Conservation (phyloP, 2,113 vertebrate species). For the Microtus montanus region DNA sequence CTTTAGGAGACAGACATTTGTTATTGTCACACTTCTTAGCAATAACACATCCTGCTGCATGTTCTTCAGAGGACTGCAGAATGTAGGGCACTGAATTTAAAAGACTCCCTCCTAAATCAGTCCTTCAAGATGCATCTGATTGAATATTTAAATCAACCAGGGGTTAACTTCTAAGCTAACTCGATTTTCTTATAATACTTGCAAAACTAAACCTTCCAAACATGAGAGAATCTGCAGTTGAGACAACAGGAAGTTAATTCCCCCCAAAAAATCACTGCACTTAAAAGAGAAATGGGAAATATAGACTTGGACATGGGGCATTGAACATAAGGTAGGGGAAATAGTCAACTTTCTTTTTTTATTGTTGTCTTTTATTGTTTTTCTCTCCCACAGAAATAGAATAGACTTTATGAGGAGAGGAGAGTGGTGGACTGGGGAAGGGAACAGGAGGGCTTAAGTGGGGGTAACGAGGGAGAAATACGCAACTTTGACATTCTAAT, state of each 20-base stretch:
- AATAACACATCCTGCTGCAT: not conserved
- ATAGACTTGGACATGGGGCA: slow-evolving; percentile 36
- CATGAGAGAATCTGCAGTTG: slow-evolving; percentile 3
- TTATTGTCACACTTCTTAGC: not conserved
- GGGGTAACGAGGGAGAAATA: not conserved
- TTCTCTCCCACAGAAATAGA: not conserved
- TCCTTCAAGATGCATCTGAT: not conserved
- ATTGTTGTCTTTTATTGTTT: not conserved
- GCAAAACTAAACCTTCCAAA: slow-evolving; percentile 36
- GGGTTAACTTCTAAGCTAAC: slow-evolving; percentile 46
- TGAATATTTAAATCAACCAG: not conserved
- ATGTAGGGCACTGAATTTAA: not conserved
- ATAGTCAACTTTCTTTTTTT: not conserved
- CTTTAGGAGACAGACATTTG: not conserved
- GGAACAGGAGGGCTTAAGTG: not conserved
- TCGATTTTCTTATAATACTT: slow-evolving; percentile 4
- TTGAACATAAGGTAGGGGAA: not conserved
- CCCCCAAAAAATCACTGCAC: slow-evolving; percentile 9
- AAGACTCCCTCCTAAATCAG: not conserved
- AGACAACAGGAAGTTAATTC: slow-evolving; percentile 52
- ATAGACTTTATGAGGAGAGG: not conserved
- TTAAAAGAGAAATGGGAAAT: slow-evolving; percentile 51
- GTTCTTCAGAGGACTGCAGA: not conserved
- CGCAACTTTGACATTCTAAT: not conserved
- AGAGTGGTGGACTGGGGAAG: not conserved